Conservation (phyloP, 1,140 invertebrate genomes). For the Babylonia areolata region DNA sequence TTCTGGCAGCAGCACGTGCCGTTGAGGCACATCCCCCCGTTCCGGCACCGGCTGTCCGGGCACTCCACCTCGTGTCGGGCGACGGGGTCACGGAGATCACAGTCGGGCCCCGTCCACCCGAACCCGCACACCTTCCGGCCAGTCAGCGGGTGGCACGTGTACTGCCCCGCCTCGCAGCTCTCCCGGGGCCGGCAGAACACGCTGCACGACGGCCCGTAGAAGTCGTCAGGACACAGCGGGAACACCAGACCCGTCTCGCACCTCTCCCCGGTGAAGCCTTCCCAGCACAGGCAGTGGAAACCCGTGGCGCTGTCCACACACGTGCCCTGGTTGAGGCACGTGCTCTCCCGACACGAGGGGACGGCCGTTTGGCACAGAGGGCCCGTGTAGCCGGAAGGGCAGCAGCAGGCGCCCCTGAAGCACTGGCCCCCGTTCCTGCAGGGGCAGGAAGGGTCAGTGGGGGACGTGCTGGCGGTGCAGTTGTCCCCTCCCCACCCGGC, state of each 20-base stretch:
- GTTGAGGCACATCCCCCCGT: constrained; percentile 47
- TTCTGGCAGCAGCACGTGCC: constrained; percentile 50
- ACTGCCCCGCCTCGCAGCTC: constrained; percentile 82
- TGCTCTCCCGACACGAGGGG: constrained; percentile 34
- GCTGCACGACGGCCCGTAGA: constrained; percentile 37
- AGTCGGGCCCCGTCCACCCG: constrained; percentile 95
- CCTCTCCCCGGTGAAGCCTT: constrained; percentile 92
- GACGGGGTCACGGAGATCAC: constrained; percentile 79
- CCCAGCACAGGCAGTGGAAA: constrained; percentile 78
- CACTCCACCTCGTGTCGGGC: constrained; percentile 43
- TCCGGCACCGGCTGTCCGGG: constrained; percentile 48
- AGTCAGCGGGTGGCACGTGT: constrained; percentile 83
- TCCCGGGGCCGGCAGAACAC: constrained; percentile 37
- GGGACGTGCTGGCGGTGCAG: constrained; percentile 78
- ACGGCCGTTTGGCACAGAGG: constrained; percentile 30
- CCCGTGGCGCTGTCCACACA: constrained; percentile 44
- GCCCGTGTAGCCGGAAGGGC: constrained; percentile 36
- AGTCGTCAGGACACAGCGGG: constrained; percentile 26
- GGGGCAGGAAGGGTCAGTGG: constrained; percentile 30
- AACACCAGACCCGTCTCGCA: constrained; percentile 82
- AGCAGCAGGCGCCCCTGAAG: constrained; percentile 46
- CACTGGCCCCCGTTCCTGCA: constrained; percentile 53
- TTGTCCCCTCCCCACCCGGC: constrained; percentile 92
- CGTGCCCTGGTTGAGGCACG: constrained; percentile 50
- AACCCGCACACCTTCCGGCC: constrained; percentile 90